phyloP scores from a whole-genome alignment of 2,113 vertebrate genomes.

The Bambusicola thoracicus region DNA sequence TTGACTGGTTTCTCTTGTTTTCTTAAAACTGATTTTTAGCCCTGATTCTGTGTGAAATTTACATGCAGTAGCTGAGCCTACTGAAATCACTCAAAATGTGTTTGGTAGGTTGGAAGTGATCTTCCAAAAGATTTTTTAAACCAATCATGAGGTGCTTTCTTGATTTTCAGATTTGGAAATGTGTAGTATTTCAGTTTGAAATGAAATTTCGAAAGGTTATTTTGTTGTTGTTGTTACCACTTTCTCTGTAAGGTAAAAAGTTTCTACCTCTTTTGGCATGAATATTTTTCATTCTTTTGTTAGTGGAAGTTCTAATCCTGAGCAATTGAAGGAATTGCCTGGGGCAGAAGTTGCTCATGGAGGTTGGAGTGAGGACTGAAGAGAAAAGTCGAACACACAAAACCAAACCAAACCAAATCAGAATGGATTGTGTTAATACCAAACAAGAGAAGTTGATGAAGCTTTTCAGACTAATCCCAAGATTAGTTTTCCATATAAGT shows the following conservation, averaged over 20 bases:
- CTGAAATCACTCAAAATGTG: neutral
- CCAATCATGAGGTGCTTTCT: neutral
- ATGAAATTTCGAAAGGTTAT: neutral
- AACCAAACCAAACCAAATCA: fast-evolving
- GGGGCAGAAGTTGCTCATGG: neutral
- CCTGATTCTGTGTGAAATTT: neutral
- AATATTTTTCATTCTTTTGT: neutral
- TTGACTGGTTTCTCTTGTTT: neutral
- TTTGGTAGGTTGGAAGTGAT: neutral
- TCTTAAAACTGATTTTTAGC: neutral
- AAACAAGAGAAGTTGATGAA: neutral
- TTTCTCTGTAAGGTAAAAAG: neutral
- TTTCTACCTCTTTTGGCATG: neutral
- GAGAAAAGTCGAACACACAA: neutral
- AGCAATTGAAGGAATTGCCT: neutral
- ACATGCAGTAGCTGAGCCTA: neutral
- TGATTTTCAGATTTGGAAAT: neutral
- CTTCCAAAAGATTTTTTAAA: neutral
- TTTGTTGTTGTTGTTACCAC: neutral
- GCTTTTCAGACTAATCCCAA: neutral
- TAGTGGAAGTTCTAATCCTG: neutral
- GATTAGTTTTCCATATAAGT: neutral
- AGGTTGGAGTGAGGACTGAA: neutral
- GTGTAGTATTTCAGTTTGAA: neutral
- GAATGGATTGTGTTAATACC: neutral